phyloP scores from a whole-genome alignment of 2,113 vertebrate species.

The Actenoides hombroni region DNA sequence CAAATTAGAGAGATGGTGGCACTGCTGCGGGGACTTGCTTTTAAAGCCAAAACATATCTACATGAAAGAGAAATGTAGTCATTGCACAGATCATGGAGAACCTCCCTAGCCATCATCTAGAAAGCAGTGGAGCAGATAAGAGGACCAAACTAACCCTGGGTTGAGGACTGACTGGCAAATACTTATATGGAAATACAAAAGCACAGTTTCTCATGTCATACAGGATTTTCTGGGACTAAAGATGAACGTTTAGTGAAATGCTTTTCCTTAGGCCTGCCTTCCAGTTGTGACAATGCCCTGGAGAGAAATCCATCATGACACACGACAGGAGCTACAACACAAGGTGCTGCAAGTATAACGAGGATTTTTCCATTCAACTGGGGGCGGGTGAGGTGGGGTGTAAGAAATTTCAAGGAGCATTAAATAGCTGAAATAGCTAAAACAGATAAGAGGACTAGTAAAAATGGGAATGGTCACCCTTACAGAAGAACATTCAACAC shows the following conservation, averaged over 20 bases:
- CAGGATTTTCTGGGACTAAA: neutral
- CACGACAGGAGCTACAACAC: neutral
- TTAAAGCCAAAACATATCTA: neutral
- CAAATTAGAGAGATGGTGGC: neutral
- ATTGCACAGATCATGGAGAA: neutral
- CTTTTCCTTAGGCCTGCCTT: constrained; percentile 12
- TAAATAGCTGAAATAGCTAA: neutral
- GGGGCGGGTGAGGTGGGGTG: no score
- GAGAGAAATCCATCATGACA: constrained; percentile 13
- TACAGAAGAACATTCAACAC: neutral
- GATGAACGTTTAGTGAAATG: neutral
- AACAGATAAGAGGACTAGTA: neutral
- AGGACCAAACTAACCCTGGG: neutral
- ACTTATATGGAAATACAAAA: neutral
- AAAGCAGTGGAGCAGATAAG: neutral
- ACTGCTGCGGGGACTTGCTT: neutral
- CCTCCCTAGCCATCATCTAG: neutral
- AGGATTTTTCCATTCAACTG: neutral
- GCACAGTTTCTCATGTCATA: neutral
- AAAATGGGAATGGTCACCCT: neutral
- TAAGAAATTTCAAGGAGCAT: neutral
- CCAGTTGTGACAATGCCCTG: neutral
- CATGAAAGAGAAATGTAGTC: neutral
- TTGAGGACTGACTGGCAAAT: neutral
- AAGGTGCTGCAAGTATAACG: neutral